These are phyloP conservation scores for Danio choprae DNA, from an alignment of 2,797 vertebrate genomes.

Conservation along the genomic window DNA sequence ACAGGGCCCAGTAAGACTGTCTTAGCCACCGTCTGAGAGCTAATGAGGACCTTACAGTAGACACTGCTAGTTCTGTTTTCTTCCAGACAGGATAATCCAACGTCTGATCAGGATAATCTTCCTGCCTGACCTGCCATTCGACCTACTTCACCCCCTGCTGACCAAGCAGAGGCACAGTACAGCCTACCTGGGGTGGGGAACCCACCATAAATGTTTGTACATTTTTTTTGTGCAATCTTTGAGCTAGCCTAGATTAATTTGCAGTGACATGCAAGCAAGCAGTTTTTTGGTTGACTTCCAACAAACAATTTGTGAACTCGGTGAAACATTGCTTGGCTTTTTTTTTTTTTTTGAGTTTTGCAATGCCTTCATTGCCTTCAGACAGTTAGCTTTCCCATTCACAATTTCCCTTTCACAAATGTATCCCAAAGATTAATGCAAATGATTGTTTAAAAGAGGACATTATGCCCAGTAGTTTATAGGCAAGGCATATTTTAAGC, in stretches of 20 bases:
- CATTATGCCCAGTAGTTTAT: background rate
- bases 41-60: slow-evolving; percentile 52
- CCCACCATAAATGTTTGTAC: background rate
- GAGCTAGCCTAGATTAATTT: background rate
- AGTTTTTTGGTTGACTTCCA: background rate
- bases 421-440: slow-evolving; percentile 5
- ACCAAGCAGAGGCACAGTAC: slow-evolving; percentile 3
- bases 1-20: slow-evolving; percentile 20
- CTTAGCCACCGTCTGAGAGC: slow-evolving; percentile 51
- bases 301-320: background rate
- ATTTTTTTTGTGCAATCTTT: background rate
- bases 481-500: background rate
- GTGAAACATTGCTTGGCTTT: background rate
- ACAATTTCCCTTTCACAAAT: slow-evolving; percentile 9
- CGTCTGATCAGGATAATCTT: slow-evolving; percentile 76
- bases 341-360: background rate
- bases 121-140: slow-evolving; percentile 63
- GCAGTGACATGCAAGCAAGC: background rate
- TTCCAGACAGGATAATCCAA: slow-evolving; percentile 72
- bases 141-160: slow-evolving; percentile 28
- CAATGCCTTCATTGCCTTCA: background rate
- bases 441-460: background rate
- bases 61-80: slow-evolving; percentile 51
- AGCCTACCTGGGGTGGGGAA: slow-evolving; percentile 2
- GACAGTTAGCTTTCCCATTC: background rate